Conservation (phyloP, 2,113 vertebrate genomes). For the Tiliqua scincoides region DNA sequence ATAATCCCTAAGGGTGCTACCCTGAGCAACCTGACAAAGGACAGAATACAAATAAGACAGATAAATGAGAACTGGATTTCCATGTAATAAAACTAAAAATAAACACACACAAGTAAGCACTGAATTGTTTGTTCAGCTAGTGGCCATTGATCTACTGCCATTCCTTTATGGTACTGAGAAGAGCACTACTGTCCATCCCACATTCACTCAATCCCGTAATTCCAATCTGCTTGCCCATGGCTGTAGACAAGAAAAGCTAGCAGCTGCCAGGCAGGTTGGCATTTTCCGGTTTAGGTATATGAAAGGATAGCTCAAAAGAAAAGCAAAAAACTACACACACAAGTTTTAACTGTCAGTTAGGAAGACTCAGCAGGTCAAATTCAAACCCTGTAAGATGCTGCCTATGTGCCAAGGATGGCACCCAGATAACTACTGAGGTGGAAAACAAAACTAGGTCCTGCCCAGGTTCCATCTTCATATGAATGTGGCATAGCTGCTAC, state of each 20-base stretch:
- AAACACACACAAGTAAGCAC: neutral
- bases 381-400: neutral
- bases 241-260: neutral
- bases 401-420: neutral
- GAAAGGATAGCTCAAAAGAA: neutral
- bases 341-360: neutral
- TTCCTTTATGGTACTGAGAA: neutral
- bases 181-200: neutral
- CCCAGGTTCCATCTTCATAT: neutral
- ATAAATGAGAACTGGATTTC: neutral
- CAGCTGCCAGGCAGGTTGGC: neutral
- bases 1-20: too few species aligned
- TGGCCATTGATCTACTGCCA: neutral
- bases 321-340: too few species aligned
- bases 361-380: neutral
- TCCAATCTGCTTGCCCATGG: neutral
- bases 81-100: neutral
- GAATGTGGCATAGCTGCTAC: neutral
- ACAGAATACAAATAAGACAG: neutral
- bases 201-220: neutral
- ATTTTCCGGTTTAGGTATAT: neutral
- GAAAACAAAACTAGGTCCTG: neutral
- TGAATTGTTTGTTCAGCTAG: neutral
- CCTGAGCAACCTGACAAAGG: too few species aligned
- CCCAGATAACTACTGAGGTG: neutral